Conservation (phyloP, 1,140 invertebrate genomes). For the Zaprionus gabonicus region DNA sequence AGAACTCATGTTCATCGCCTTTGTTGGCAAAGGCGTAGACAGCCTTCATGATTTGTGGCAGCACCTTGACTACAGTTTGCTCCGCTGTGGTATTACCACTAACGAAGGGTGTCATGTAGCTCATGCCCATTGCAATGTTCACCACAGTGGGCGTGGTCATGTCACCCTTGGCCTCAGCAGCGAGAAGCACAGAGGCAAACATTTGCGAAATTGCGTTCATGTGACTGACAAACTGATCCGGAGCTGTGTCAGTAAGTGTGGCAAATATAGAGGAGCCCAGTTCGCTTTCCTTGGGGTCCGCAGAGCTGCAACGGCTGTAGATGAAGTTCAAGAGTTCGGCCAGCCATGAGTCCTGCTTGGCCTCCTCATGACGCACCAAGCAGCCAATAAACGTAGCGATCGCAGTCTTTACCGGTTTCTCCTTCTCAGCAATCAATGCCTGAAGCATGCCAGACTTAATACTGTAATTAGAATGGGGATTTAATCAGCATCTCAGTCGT, state of each 20-base stretch:
- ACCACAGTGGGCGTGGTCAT: conserved; percentile 68
- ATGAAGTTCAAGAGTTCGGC: conserved; percentile 90
- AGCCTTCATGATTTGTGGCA: conserved; percentile 88
- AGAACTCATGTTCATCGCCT: conserved; percentile 87
- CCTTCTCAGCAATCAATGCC: conserved; percentile 87
- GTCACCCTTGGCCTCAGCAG: conserved; percentile 61
- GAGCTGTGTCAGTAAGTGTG: conserved; percentile 70
- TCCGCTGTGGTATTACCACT: conserved; percentile 68
- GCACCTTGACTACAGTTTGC: conserved; percentile 87
- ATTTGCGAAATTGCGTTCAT: conserved; percentile 74
- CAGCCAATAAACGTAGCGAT: conserved; percentile 89
- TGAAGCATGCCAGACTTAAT: conserved; percentile 87
- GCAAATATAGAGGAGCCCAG: conserved; percentile 77
- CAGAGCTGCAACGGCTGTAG: conserved; percentile 58
- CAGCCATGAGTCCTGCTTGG: conserved; percentile 87
- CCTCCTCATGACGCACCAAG: conserved; percentile 89
- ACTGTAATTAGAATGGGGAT: conserved; percentile 74
- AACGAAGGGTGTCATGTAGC: conserved; percentile 72
- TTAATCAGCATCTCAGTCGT: not conserved
- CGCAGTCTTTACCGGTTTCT: conserved; percentile 87
- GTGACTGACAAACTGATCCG: conserved; percentile 80
- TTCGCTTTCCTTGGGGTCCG: conserved; percentile 77
- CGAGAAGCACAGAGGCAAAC: conserved; percentile 57
- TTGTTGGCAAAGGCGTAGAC: conserved; percentile 86
- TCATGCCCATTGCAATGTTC: conserved; percentile 70